These are phyloP conservation scores for Crotalus horridus DNA, from an alignment of 2,113 vertebrate genomes.

Conservation along the genomic window DNA sequence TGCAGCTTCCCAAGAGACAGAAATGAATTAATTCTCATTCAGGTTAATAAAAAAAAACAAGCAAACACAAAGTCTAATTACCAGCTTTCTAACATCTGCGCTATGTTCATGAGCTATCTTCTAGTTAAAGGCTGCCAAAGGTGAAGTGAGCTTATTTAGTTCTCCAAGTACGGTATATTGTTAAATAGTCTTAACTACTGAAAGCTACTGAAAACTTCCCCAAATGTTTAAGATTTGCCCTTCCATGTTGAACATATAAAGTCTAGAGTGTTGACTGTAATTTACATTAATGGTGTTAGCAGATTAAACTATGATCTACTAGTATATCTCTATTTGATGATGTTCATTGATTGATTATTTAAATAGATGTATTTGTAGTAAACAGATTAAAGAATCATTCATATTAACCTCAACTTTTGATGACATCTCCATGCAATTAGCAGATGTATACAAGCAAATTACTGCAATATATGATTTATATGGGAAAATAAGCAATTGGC, in stretches of 20 bases:
- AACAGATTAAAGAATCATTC: neutral
- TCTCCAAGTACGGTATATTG: no score
- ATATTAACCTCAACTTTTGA: neutral
- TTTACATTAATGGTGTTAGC: neutral
- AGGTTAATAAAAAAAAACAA: slow-evolving; percentile 18
- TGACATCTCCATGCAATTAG: neutral
- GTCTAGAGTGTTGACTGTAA: neutral
- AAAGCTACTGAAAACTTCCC: neutral
- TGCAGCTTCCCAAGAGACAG: neutral
- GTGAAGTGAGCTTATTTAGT: neutral
- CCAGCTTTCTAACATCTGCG: slow-evolving; percentile 33
- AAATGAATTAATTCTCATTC: slow-evolving; percentile 18
- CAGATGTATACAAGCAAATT: neutral
- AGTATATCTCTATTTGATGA: neutral
- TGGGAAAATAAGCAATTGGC: neutral
- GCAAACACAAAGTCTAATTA: slow-evolving; percentile 24
- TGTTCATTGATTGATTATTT: neutral
- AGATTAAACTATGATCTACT: neutral
- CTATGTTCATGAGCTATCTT: neutral
- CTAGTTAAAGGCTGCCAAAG: neutral
- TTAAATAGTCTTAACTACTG: neutral
- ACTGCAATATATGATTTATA: neutral
- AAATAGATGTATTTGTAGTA: neutral
- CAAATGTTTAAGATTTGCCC: neutral
- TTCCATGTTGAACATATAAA: neutral